phyloP scores from a whole-genome alignment of 2,888 invertebrate genomes.

The Barypeithes pellucidus region DNA sequence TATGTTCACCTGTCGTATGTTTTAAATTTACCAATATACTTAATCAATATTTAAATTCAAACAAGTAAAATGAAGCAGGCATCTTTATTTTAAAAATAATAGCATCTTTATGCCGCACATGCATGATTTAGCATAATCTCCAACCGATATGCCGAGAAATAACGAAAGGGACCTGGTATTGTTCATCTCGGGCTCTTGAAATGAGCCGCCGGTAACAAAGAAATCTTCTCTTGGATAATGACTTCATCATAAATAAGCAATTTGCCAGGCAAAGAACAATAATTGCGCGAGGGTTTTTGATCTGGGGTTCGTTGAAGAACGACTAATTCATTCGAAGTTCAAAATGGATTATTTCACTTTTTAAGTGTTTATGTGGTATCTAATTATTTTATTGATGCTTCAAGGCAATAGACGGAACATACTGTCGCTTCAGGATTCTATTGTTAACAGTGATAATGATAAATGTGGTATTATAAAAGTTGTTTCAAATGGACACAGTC shows the following conservation, averaged over 20 bases:
- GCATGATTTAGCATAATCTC: constrained; percentile 43
- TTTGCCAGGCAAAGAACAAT: constrained; percentile 45
- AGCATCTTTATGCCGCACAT: constrained; percentile 21
- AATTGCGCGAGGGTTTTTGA: constrained; percentile 47
- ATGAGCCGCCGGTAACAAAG: constrained; percentile 49
- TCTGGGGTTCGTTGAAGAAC: constrained; percentile 32
- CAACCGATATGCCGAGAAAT: constrained; percentile 8
- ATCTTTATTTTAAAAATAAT: constrained; percentile 24
- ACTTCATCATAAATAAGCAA: constrained; percentile 52
- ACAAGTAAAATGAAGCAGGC: constrained; percentile 30
- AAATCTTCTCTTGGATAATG: constrained; percentile 50
- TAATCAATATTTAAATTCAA: constrained; percentile 4
- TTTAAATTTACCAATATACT: not conserved
- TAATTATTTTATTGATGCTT: too few species aligned
- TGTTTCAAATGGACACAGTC: too few species aligned
- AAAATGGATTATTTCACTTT: not conserved
- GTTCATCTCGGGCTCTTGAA: constrained; percentile 29
- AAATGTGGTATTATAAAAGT: too few species aligned
- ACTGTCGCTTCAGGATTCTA: too few species aligned
- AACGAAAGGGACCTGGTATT: constrained; percentile 33
- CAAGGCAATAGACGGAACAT: too few species aligned
- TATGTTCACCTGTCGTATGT: too few species aligned
- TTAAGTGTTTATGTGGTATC: not conserved
- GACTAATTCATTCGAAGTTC: not conserved
- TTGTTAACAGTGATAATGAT: too few species aligned